Conservation (phyloP, 2,797 vertebrate genomes). For the Phoxinus dragarum region DNA sequence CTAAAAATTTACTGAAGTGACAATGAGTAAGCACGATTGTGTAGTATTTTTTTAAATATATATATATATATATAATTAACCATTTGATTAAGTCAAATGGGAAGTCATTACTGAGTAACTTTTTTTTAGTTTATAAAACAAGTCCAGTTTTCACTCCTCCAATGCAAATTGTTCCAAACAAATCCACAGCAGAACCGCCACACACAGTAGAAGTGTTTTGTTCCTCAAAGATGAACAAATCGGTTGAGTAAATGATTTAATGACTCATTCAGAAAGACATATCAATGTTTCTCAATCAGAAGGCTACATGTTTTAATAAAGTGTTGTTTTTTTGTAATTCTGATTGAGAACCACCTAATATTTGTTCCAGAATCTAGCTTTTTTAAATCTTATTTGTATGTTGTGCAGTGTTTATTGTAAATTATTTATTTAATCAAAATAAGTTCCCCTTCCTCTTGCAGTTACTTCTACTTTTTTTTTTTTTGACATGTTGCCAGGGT, state of each 20-base stretch:
- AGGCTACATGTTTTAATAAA: background rate
- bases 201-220: background rate
- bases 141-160: background rate
- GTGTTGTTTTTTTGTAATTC: too few species aligned
- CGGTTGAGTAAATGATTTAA: background rate
- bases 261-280: background rate
- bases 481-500: background rate
- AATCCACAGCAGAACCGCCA: background rate
- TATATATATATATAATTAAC: too few species aligned
- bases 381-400: too few species aligned
- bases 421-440: background rate
- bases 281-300: background rate
- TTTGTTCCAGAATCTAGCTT: too few species aligned
- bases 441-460: background rate
- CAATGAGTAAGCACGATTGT: background rate
- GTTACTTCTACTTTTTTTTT: background rate
- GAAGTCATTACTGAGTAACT: too few species aligned
- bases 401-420: background rate
- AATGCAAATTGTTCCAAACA: background rate
- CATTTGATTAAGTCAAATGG: background rate
- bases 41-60: background rate
- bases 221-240: background rate
- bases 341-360: too few species aligned
- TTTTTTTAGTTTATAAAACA: too few species aligned
- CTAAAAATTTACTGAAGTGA: background rate